Conservation (phyloP, 2,797 vertebrate genomes). For the Columba guinea region DNA sequence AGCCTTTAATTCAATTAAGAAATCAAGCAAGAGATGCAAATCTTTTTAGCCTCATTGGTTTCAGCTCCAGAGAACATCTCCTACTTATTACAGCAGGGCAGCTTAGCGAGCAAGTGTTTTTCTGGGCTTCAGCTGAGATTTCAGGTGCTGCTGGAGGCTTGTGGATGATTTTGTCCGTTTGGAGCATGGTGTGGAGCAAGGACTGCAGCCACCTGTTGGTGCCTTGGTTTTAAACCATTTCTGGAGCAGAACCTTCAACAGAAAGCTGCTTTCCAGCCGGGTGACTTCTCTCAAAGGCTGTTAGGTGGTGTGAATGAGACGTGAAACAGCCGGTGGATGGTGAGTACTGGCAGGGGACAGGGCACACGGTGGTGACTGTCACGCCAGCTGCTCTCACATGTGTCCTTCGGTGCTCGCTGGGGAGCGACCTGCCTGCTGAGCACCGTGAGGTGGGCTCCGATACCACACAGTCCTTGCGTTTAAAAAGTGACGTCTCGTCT, state of each 20-base stretch:
- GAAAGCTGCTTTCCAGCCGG: background rate
- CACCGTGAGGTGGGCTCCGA: background rate
- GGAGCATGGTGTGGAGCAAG: background rate
- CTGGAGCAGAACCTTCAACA: background rate
- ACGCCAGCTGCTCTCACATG: background rate
- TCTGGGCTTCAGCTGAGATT: background rate
- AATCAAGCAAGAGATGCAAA: constrained; percentile 30
- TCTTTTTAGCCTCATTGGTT: constrained; percentile 41
- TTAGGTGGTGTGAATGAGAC: constrained; percentile 1
- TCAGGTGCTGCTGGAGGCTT: background rate
- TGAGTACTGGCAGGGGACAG: constrained; percentile 25
- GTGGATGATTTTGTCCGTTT: background rate
- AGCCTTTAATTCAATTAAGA: constrained; percentile 50
- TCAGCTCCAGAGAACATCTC: background rate
- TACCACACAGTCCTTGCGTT: background rate
- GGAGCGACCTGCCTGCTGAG: background rate
- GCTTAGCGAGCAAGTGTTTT: background rate
- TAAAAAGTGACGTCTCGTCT: background rate
- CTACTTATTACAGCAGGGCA: background rate
- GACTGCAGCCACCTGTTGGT: accelerated
- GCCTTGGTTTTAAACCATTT: background rate
- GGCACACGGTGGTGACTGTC: background rate
- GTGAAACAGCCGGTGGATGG: constrained; percentile 36
- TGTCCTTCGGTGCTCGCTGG: background rate
- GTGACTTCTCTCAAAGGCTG: constrained; percentile 7